phyloP scores from a whole-genome alignment of 2,888 invertebrate species.

The Drosophila percnosoma region DNA sequence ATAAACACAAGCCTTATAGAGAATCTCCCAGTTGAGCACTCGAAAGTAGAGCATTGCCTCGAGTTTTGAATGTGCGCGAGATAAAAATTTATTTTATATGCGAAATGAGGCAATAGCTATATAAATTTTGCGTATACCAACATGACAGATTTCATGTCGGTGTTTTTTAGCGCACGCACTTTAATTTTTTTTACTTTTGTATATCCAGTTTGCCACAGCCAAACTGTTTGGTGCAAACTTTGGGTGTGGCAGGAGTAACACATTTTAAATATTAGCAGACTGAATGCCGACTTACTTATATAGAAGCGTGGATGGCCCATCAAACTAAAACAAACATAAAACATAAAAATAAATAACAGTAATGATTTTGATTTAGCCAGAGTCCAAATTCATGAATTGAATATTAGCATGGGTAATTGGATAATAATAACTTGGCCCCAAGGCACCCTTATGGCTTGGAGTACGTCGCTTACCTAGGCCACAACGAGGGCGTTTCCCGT shows the following conservation, averaged over 20 bases:
- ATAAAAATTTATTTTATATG: slow-evolving; percentile 1
- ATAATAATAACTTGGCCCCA: slow-evolving; percentile 59
- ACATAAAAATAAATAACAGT: slow-evolving; percentile 1
- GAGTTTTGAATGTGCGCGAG: not conserved
- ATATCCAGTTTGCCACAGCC: slow-evolving; percentile 18
- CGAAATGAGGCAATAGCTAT: slow-evolving; percentile 16
- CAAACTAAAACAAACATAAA: slow-evolving; percentile 1
- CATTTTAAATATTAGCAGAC: not conserved
- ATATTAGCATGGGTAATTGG: slow-evolving; percentile 70
- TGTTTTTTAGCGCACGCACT: slow-evolving; percentile 32
- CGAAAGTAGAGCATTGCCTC: not conserved
- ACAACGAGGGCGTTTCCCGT: slow-evolving; percentile 36
- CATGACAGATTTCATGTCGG: slow-evolving; percentile 12
- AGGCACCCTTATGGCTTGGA: slow-evolving; percentile 44
- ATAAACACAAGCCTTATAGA: not conserved
- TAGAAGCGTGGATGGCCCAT: not conserved
- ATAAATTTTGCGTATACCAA: slow-evolving; percentile 13
- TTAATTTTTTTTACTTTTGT: slow-evolving; percentile 8
- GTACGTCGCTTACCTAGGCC: slow-evolving; percentile 10
- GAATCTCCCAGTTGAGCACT: not conserved
- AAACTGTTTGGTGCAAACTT: not conserved
- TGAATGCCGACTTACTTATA: not conserved
- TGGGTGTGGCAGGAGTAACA: slow-evolving; percentile 26
- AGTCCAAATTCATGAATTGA: slow-evolving; percentile 39
- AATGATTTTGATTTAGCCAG: slow-evolving; percentile 8